A percentile compares a stretch with the other conserved stretches of the same genome.
Conservation (phyloP, 1,140 invertebrate genomes). For the Drosophila leontia region DNA sequence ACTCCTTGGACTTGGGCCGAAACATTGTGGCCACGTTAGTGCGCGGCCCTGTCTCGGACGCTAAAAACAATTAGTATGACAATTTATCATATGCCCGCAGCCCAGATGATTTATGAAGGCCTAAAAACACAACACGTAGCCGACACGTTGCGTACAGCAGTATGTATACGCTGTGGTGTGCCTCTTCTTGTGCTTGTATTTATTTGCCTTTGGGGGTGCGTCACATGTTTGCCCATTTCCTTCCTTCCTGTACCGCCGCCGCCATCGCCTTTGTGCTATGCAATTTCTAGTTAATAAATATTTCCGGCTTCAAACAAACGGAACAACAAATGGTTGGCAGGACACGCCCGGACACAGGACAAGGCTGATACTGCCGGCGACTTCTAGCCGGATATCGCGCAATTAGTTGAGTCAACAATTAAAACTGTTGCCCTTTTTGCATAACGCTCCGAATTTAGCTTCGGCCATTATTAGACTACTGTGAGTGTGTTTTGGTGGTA, state of each 20-base stretch:
- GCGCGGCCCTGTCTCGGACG: conserved; percentile 63
- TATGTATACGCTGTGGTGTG: conserved; percentile 18
- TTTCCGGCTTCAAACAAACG: conserved; percentile 59
- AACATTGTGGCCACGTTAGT: conserved; percentile 27
- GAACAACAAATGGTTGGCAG: conserved; percentile 43
- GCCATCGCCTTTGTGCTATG: conserved; percentile 54
- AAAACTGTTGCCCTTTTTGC: conserved; percentile 47
- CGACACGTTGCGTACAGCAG: conserved; percentile 37
- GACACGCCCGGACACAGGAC: conserved; percentile 39
- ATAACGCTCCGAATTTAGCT: conserved; percentile 29
- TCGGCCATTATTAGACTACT: conserved; percentile 23
- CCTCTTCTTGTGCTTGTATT: conserved; percentile 31
- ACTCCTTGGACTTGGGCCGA: conserved; percentile 10
- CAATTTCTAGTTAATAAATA: conserved; percentile 83
- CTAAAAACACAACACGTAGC: conserved; percentile 46
- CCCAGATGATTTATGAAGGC: conserved; percentile 78
- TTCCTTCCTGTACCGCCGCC: conserved; percentile 56
- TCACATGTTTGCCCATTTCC: conserved; percentile 77
- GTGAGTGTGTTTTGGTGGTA: not conserved
- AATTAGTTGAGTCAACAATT: conserved; percentile 61
- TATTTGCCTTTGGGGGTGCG: conserved; percentile 74
- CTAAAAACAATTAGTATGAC: conserved; percentile 84
- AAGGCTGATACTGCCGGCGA: conserved; percentile 3
- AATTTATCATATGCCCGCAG: conserved; percentile 80
- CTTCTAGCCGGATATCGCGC: conserved; percentile 39